A percentile compares a stretch with the other conserved stretches of the same genome.
Conservation (phyloP, 2,888 invertebrate species). For the Lordiphosa andalusiaca region DNA sequence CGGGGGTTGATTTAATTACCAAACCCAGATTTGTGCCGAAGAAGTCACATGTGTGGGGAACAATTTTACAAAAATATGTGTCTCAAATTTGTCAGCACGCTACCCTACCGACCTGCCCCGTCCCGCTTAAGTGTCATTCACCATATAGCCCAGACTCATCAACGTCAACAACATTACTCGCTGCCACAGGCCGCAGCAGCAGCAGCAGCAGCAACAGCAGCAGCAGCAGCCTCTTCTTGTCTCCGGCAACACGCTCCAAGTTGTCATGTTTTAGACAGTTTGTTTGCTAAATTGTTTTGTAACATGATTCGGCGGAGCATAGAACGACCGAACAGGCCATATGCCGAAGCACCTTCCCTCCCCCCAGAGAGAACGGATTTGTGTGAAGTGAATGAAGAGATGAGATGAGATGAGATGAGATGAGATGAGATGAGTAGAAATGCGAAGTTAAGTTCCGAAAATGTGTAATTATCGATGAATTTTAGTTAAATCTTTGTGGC, state of each 20-base stretch:
- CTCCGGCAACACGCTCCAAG: conserved; percentile 62
- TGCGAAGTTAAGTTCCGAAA: no score
- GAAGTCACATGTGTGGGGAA: conserved; percentile 14
- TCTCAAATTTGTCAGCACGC: conserved; percentile 45
- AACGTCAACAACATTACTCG: conserved; percentile 49
- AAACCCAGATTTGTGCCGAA: conserved; percentile 19
- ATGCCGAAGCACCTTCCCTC: conserved; percentile 16
- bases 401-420: no score
- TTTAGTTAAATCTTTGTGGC: no score
- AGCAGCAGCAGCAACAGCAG: conserved; percentile 9
- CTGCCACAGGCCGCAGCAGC: conserved; percentile 17
- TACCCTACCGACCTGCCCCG: neutral
- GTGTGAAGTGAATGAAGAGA: no score
- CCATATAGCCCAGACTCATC: conserved; percentile 65
- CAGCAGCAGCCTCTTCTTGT: conserved; percentile 39
- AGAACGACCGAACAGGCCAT: conserved; percentile 55
- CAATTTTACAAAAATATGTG: conserved; percentile 19
- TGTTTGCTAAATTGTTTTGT: conserved; percentile 77
- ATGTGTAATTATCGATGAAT: no score
- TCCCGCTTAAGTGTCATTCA: conserved; percentile 58
- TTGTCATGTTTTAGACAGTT: conserved; percentile 78
- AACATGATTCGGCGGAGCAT: conserved; percentile 59
- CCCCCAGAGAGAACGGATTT: no score
- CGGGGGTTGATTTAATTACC: conserved; percentile 25
- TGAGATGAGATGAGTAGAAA: no score